These are phyloP conservation scores for Chymomyza caudatula DNA, from an alignment of 2,888 invertebrate genomes.

Conservation along the genomic window DNA sequence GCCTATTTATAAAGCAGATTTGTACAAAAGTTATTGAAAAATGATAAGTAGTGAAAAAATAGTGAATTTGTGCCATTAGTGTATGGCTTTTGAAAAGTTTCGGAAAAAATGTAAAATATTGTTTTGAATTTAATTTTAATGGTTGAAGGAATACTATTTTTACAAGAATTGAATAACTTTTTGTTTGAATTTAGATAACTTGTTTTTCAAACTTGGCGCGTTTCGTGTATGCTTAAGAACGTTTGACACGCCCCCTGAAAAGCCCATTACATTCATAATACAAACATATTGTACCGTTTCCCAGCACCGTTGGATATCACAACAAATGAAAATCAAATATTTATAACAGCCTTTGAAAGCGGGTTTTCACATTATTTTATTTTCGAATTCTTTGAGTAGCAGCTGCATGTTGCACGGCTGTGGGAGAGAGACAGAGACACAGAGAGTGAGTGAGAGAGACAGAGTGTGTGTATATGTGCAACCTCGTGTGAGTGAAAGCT, in stretches of 20 bases:
- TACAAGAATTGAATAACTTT: too few relatives aligned
- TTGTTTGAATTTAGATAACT: too few relatives aligned
- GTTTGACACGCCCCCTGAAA: background rate
- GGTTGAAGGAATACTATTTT: too few relatives aligned
- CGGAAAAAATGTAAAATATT: too few relatives aligned
- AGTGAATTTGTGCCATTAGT: too few relatives aligned
- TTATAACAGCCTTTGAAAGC: constrained; percentile 44
- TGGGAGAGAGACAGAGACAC: background rate
- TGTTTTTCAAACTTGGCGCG: too few relatives aligned
- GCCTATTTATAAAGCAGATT: too few relatives aligned
- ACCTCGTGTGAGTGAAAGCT: background rate
- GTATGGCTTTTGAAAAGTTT: too few relatives aligned
- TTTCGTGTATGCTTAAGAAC: background rate
- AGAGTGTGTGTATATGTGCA: background rate
- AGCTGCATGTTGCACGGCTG: background rate
- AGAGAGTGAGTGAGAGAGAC: background rate
- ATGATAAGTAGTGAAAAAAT: too few relatives aligned
- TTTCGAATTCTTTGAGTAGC: constrained; percentile 4
- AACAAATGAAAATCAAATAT: constrained; percentile 56
- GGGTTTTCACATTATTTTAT: background rate
- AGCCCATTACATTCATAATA: background rate
- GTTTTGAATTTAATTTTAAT: too few relatives aligned
- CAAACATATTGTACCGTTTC: background rate
- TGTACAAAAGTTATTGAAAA: too few relatives aligned
- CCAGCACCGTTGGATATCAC: constrained; percentile 10